A percentile compares a stretch with the other conserved stretches of the same genome.
These are phyloP conservation scores for Dyspetes luteomarginatus DNA, from an alignment of 2,888 invertebrate genomes.

Conservation along the genomic window DNA sequence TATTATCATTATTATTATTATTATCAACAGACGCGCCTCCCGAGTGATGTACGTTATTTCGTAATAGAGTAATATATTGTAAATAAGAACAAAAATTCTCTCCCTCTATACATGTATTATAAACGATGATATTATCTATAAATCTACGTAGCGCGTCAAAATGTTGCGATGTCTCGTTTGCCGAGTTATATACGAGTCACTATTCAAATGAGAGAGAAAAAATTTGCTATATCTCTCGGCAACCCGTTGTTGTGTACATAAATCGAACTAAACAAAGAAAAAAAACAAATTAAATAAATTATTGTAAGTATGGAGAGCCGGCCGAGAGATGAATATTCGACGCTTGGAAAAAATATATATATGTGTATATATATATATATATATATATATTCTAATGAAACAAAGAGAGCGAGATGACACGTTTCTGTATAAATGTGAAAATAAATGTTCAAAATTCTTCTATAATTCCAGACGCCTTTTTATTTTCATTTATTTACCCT, in stretches of 20 bases:
- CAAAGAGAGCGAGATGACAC: constrained; percentile 19
- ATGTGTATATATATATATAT: too few relatives aligned
- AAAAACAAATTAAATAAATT: constrained; percentile 46
- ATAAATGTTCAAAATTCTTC: constrained; percentile 76
- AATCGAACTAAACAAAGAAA: constrained; percentile 11
- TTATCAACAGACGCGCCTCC: constrained; percentile 47
- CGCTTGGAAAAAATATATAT: background rate
- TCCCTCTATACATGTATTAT: constrained; percentile 51
- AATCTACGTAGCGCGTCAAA: constrained; percentile 54
- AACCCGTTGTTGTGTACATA: constrained; percentile 55
- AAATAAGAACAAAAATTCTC: constrained; percentile 50
- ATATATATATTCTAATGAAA: background rate
- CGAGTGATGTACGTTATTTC: constrained; percentile 65
- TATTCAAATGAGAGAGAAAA: constrained; percentile 25
- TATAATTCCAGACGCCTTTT: constrained; percentile 47
- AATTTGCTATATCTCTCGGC: constrained; percentile 37
- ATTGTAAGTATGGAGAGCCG: constrained; percentile 62
- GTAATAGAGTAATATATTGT: constrained; percentile 67
- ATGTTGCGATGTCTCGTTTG: constrained; percentile 55
- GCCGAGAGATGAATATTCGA: constrained; percentile 40
- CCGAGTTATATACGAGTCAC: constrained; percentile 39
- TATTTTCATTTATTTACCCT: background rate
- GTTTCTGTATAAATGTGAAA: constrained; percentile 68
- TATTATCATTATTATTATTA: constrained; percentile 22
- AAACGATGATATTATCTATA: constrained; percentile 49